Evolutionary conservation across 2,797 vertebrate genomes (phyloP).

Genomic region (Hydrophis major): DNA sequence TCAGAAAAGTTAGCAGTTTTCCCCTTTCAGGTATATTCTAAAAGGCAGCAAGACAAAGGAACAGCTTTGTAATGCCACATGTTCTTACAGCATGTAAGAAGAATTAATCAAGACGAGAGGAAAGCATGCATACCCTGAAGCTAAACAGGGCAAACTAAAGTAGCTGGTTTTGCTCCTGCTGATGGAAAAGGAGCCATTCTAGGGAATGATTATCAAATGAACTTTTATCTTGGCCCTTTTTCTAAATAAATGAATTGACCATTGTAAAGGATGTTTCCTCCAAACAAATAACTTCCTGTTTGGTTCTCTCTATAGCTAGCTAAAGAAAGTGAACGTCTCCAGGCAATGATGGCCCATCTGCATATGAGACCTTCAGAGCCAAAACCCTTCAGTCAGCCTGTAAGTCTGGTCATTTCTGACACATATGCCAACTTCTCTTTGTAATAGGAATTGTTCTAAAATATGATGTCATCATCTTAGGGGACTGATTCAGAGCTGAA

Average conservation of each 20-base stretch:
- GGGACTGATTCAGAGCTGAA: neutral
- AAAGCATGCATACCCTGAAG: neutral
- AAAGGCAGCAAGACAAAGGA: neutral
- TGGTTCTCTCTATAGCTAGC: slow-evolving; percentile 78
- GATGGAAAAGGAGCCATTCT: neutral
- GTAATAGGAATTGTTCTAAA: neutral
- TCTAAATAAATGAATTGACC: neutral
- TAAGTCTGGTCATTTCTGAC: slow-evolving; percentile 64
- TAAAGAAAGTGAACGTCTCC: slow-evolving; percentile 96
- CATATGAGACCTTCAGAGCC: slow-evolving; percentile 99
- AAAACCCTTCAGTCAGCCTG: slow-evolving; percentile 97
- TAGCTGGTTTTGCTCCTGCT: neutral
- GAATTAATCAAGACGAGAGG: slow-evolving; percentile 5
- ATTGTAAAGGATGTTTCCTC: rapidly evolving
- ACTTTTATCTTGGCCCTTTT: neutral
- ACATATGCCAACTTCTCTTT: neutral
- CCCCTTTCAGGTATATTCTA: neutral
- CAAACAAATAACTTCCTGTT: neutral
- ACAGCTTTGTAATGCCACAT: slow-evolving; percentile 5
- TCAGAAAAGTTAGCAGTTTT: neutral
- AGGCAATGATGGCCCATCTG: slow-evolving; percentile 98
- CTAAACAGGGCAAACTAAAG: neutral
- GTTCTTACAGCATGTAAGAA: neutral
- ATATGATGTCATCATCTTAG: neutral
- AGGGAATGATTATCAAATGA: neutral